phyloP scores from a whole-genome alignment of 2,888 invertebrate genomes.

The Gisinianus flammeolus region DNA sequence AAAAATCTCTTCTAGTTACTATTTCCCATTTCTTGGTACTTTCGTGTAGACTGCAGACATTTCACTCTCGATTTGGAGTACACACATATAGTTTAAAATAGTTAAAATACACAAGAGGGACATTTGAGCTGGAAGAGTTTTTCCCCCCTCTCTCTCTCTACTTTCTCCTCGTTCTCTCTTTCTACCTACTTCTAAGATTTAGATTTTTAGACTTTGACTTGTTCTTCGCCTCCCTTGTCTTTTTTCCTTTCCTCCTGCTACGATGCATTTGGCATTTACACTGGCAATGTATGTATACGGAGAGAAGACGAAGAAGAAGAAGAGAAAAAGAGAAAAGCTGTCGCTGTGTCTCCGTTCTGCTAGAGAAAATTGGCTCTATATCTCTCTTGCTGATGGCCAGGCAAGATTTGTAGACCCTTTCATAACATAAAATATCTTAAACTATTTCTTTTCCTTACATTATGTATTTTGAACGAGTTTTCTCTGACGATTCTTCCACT shows the following conservation, averaged over 20 bases:
- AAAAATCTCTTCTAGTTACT: not conserved
- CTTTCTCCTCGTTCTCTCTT: too few relatives aligned
- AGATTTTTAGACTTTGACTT: too few relatives aligned
- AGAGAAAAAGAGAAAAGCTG: not conserved
- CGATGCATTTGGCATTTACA: not conserved
- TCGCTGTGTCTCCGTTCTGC: not conserved
- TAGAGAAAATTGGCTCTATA: not conserved
- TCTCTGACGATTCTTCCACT: too few relatives aligned
- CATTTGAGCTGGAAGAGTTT: slow-evolving; percentile 15
- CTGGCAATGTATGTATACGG: not conserved
- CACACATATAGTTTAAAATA: too few relatives aligned
- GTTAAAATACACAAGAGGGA: slow-evolving; percentile 15
- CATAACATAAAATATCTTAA: not conserved
- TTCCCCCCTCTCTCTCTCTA: not conserved
- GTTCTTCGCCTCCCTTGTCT: not conserved
- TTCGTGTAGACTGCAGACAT: not conserved
- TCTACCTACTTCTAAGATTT: too few relatives aligned
- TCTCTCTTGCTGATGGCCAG: not conserved
- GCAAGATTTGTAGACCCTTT: not conserved
- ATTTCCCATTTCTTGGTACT: not conserved
- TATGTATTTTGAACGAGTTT: not conserved
- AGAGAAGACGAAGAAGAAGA: not conserved
- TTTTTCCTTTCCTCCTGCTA: not conserved
- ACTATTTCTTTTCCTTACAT: not conserved
- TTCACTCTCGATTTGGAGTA: slow-evolving; percentile 1